These are phyloP conservation scores for Limnothrissa miodon DNA, from an alignment of 2,113 vertebrate species.

Conservation along the genomic window DNA sequence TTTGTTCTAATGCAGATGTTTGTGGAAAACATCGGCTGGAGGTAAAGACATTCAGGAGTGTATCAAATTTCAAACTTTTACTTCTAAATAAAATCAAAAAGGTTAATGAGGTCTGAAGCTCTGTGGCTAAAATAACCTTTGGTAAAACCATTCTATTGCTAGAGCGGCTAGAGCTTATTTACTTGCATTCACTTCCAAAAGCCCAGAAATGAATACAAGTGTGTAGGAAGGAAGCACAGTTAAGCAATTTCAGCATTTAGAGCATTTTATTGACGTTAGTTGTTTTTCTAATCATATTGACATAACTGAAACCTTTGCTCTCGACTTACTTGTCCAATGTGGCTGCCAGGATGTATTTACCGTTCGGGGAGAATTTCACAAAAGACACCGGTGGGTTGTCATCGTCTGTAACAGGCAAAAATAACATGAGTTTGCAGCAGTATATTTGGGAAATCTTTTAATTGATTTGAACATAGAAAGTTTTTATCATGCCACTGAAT, in stretches of 20 bases:
- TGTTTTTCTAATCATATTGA: background rate
- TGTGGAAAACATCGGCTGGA: too few relatives aligned
- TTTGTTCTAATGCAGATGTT: too few relatives aligned
- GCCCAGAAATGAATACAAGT: background rate
- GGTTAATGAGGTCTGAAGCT: background rate
- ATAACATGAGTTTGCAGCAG: background rate
- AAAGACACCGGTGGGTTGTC: slow-evolving; percentile 98
- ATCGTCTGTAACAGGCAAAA: slow-evolving; percentile 76
- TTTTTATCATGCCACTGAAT: background rate
- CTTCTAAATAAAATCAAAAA: background rate
- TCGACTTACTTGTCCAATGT: slow-evolving; percentile 95
- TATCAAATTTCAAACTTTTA: background rate
- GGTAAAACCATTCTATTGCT: background rate
- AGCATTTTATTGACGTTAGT: background rate
- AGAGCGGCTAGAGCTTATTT: background rate
- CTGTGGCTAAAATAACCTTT: background rate
- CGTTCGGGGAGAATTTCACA: slow-evolving; percentile 98
- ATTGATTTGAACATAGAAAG: background rate
- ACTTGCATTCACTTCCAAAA: slow-evolving; percentile 14
- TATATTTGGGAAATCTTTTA: background rate
- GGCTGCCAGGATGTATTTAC: slow-evolving; percentile 97
- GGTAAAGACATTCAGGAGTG: too few relatives aligned
- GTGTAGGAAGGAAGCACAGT: background rate
- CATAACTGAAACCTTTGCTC: background rate
- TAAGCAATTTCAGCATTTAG: background rate